Base-by-base conservation (phyloP, 2,888 invertebrate genomes). In the Lasioglossum vierecki region DNA sequence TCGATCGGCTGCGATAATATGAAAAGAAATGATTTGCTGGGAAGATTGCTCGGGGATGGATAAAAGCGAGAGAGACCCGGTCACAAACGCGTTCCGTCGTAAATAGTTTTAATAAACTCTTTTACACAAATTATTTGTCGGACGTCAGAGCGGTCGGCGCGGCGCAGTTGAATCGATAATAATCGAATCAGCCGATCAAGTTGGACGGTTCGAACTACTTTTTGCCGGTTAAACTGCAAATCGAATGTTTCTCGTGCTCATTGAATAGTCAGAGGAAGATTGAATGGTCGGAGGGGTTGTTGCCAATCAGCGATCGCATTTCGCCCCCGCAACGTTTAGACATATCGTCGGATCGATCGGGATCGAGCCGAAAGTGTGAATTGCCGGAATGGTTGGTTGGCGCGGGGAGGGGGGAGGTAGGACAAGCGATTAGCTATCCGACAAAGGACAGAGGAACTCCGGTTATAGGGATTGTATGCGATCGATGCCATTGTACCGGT, bases 401-500 rank as follows among this genome's bases (percentile, higher is more conserved):
- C 18, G 39, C 11, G 15, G 18, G 4, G 41, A 72, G n/a, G 75
- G 18, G 4, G 41, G 72, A 13, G 75, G 57, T 11, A 68, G 85
- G 85, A 76, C 71, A 75, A 72, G 71, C 79, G 84, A 85, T 84
- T 84, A 84, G 85, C 85, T 76, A 41, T 26, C 66, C 73, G 85
- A 84, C 85, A 85, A 84, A 79, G 84, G 85, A 72, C 46, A 39
- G 8, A 71, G 49, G n/a, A 57, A 57, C 30, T 68, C 68, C 68
- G 73, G 75, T 63, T 73, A 18, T 60, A 35, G 49, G 41, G 66
- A 44, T 41, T 26, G 75, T 46, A 41, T 13, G 70, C 41, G 73
- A 63, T 60, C 85, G 60, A 73, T 79, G 78, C 78, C 76, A 80
- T 78, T 83, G 91, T 84, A 84, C 89, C 85, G 90, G 86, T 89